A percentile compares a stretch with the other conserved stretches of the same genome.
Conservation (phyloP, 1,140 invertebrate genomes). For the Panulirus ornatus region DNA sequence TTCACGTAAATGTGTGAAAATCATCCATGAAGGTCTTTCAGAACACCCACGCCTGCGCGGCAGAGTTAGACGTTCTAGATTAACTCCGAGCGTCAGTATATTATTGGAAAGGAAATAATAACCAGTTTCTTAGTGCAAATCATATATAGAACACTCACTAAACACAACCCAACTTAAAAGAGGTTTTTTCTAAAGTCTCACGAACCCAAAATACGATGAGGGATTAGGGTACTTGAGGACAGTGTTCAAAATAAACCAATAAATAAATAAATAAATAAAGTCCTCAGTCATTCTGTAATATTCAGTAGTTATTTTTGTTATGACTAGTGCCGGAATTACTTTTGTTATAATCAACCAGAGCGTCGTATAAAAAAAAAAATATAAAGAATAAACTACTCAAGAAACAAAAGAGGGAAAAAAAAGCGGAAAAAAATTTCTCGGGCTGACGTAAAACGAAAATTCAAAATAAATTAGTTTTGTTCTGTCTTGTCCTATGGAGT, state of each 20-base stretch:
- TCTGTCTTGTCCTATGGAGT: not conserved
- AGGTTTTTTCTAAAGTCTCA: too few species aligned
- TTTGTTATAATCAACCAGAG: not conserved
- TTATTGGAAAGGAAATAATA: too few species aligned
- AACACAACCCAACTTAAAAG: too few species aligned
- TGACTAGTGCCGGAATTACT: not conserved
- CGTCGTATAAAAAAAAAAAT: not conserved
- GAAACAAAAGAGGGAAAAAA: not conserved
- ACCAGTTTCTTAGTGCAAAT: too few species aligned
- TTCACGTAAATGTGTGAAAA: too few species aligned
- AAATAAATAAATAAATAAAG: too few species aligned
- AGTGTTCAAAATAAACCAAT: not conserved
- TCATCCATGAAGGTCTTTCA: too few species aligned
- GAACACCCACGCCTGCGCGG: too few species aligned
- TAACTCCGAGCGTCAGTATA: too few species aligned
- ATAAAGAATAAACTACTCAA: not conserved
- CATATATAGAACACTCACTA: too few species aligned
- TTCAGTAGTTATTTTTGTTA: not conserved
- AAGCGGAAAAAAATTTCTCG: not conserved
- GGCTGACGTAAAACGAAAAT: not conserved
- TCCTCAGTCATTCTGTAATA: not conserved
- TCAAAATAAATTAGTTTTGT: not conserved
- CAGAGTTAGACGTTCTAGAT: too few species aligned
- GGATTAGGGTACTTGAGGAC: not conserved
- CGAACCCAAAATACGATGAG: not conserved